Percentiles rank a stretch among this genome's conserved stretches.
Conservation (phyloP, 2,888 invertebrate species). For the Agrochola litura region DNA sequence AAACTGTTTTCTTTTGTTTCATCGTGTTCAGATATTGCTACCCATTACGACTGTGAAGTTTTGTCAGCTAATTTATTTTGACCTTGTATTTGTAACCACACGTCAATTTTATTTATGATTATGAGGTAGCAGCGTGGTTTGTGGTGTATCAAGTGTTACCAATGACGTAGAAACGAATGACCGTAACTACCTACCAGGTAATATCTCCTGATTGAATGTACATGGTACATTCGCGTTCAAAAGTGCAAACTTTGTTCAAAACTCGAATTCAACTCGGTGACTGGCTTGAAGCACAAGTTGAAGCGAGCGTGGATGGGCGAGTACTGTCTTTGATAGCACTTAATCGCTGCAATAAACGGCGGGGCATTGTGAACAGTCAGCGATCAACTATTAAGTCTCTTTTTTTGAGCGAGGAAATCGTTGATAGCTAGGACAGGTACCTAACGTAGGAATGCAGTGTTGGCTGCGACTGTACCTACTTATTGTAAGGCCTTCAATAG, state of each 20-base stretch:
- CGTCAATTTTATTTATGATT: background rate
- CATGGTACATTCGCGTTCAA: conserved; percentile 14
- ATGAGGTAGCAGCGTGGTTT: background rate
- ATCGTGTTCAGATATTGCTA: too few relatives aligned
- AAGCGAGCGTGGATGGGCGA: background rate
- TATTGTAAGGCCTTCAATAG: conserved; percentile 18
- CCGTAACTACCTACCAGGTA: background rate
- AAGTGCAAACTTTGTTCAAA: background rate
- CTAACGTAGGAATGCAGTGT: background rate
- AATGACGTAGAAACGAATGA: conserved; percentile 1
- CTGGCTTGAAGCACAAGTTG: too few relatives aligned
- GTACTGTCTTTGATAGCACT: background rate
- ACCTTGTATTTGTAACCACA: background rate
- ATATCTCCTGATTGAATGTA: background rate
- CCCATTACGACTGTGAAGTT: background rate
- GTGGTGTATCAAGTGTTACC: background rate
- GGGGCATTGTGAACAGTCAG: too few relatives aligned
- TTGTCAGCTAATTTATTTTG: background rate
- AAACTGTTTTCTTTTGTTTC: background rate
- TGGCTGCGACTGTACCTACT: conserved; percentile 6
- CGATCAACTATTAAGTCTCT: background rate
- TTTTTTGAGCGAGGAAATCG: too few relatives aligned
- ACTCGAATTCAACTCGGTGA: background rate
- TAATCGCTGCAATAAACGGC: background rate
- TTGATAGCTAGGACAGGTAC: background rate